Conservation (phyloP, 2,888 invertebrate species). For the Agapostemon virescens region DNA sequence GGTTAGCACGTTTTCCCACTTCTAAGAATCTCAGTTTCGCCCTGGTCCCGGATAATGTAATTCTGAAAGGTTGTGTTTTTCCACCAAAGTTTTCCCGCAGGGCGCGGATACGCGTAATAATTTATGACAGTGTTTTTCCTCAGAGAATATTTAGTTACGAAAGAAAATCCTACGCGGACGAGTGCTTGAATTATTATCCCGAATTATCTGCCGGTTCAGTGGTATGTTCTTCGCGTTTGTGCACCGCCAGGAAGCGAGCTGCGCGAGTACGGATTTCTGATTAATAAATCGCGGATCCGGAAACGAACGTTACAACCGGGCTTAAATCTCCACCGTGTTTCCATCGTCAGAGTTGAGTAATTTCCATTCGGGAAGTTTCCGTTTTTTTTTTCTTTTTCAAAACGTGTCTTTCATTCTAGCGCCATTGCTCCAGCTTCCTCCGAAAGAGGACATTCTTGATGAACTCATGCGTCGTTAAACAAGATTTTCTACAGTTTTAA, state of each 20-base stretch:
- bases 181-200: conserved; percentile 45
- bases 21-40: conserved; percentile 15
- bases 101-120: conserved; percentile 25
- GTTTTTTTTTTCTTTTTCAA: not conserved
- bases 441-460: not conserved
- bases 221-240: conserved; percentile 15
- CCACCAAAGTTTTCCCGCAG: conserved; percentile 15
- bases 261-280: conserved; percentile 20
- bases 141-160: conserved; percentile 47
- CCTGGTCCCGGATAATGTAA: conserved; percentile 23
- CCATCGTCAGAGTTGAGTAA: conserved; percentile 4
- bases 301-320: conserved; percentile 38
- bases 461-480: too few species aligned
- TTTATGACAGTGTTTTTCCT: conserved; percentile 50
- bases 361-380: conserved; percentile 3
- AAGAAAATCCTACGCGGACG: conserved; percentile 47
- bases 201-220: conserved; percentile 35
- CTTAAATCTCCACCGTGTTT: conserved; percentile 5
- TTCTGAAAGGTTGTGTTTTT: conserved; percentile 48
- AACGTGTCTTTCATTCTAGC: not conserved
- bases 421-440: not conserved
- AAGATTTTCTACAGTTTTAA: too few species aligned
- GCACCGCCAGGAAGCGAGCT: conserved; percentile 1
- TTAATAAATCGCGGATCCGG: conserved; percentile 48
- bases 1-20: not conserved